Evolutionary conservation across 2,888 invertebrate species (phyloP), one percentile per base, ranked within the genome.

Genomic region (Schizotus pectinicornis): DNA sequence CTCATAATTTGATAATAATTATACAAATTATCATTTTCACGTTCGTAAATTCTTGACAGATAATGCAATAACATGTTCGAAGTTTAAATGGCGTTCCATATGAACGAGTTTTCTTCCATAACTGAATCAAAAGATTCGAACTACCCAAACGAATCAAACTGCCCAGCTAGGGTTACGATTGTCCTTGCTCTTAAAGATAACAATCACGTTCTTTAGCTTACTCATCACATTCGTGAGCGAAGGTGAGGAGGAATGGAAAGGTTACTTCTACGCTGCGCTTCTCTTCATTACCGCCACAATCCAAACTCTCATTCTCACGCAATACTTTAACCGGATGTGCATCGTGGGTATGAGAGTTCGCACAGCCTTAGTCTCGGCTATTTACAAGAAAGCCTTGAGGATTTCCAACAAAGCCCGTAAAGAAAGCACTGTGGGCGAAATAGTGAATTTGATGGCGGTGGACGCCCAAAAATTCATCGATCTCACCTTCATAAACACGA

Each of bases 311-410:
- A 82, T 96, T 45, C 81, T 95, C 35, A 90, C 94, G 1, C 95
- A 95, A 74, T 96, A 96, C 79, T 96, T 95, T 79, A 92, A 95
- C 74, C 85, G 90, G 54, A 94, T 94, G 93, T 92, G 92, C 80
- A 83, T 93, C 43, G 89, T 94, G 11, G 97, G 97, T 2, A 88
- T 98, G 85, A 87, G 94, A 55, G 90, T 98, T 70, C 85, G 95
- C 58, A 93, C 95, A 0, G 91, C 94, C 0, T 79, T 95, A 30
- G 92, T 94, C n/a, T 90, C 93, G 66, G 89, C 94, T 50, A 92
- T 96, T 68, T 96, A 95, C 77, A 85, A 90, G 55, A 96, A 96
- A 81, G 90, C 93, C 0, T 77, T 94, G 52, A 83, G 87, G 46
- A 88, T 94, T 81, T 92, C 93, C 0, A 92, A 91, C 75, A 80